phyloP scores from a whole-genome alignment of 2,113 vertebrate species.

The Oncorhynchus masou region DNA sequence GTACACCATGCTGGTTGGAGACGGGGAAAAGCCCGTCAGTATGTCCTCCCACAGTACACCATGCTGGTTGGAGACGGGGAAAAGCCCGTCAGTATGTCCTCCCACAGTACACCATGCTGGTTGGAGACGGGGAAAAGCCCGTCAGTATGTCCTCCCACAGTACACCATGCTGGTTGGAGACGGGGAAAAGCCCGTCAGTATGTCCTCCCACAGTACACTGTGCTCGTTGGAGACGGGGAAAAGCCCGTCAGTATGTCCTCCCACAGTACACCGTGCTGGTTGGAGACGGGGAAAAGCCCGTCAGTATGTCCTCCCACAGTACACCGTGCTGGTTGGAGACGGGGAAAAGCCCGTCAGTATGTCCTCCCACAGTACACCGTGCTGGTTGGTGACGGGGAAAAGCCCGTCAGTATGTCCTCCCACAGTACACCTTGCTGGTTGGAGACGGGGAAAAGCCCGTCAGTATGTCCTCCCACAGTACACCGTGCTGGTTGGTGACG shows the following conservation, averaged over 20 bases:
- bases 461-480: constrained; percentile 11
- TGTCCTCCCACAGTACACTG: constrained; percentile 15
- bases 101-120: constrained; percentile 29
- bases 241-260: neutral
- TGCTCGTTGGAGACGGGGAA: constrained; percentile 16
- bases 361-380: constrained; percentile 16
- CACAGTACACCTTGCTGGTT: constrained; percentile 28
- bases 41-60: constrained; percentile 14
- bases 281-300: neutral
- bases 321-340: constrained; percentile 25
- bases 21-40: neutral
- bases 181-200: neutral
- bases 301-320: neutral
- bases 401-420: neutral
- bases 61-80: constrained; percentile 16
- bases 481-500: constrained; percentile 21
- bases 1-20: constrained; percentile 25
- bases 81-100: neutral
- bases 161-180: constrained; percentile 26
- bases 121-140: neutral
- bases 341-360: neutral
- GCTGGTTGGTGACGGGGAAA: constrained; percentile 16
- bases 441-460: neutral
- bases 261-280: constrained; percentile 29
- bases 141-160: neutral